Evolutionary conservation across 35 echinoderm and acorn worm species (phyloP).

Genomic region (Ptychodera flava): DNA sequence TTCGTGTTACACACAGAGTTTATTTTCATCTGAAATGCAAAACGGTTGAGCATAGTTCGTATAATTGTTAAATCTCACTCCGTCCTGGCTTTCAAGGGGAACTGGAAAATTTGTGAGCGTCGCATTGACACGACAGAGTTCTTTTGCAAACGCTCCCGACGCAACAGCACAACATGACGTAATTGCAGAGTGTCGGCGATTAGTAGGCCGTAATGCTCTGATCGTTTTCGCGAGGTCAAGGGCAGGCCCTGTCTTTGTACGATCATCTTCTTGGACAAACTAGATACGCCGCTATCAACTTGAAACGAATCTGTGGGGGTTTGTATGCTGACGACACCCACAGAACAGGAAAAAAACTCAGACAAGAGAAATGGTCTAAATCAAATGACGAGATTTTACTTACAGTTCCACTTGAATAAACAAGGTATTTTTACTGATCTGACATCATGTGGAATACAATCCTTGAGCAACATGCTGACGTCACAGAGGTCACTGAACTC

Average conservation of each 20-base stretch:
- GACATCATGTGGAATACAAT: not conserved
- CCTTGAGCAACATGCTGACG: not conserved
- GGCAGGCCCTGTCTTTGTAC: too few species aligned
- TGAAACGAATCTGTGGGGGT: not conserved
- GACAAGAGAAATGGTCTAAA: not conserved
- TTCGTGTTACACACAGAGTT: not conserved
- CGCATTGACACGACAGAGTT: too few species aligned
- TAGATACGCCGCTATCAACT: not conserved
- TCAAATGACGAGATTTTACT: not conserved
- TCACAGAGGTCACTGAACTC: not conserved
- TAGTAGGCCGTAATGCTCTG: too few species aligned
- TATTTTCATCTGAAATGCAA: not conserved
- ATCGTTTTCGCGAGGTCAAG: not conserved
- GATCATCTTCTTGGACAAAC: not conserved
- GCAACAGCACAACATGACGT: too few species aligned
- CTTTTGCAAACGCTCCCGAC: too few species aligned
- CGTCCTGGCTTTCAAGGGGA: not conserved
- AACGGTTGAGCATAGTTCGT: too few species aligned
- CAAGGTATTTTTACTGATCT: not conserved
- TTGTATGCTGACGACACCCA: not conserved
- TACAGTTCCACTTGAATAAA: not conserved
- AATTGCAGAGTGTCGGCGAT: too few species aligned
- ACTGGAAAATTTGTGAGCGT: too few species aligned
- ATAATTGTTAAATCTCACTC: not conserved
- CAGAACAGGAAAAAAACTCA: not conserved